Percentiles rank a stretch among this genome's conserved stretches.
phyloP scores from a whole-genome alignment of 2,888 invertebrate species.

The Teleiodes luculella region DNA sequence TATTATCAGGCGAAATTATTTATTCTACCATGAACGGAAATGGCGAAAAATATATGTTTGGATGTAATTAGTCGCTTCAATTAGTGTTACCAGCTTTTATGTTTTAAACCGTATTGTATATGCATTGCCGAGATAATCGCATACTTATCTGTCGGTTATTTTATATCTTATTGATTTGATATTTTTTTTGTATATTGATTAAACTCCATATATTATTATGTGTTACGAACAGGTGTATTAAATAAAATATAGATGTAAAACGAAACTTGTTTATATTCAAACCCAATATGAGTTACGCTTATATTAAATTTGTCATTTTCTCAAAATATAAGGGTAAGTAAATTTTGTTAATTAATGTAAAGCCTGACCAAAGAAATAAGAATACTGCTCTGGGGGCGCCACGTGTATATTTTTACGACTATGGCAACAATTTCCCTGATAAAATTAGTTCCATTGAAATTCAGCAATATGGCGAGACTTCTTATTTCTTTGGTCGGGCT shows the following conservation, averaged over 20 bases:
- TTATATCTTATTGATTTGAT: slow-evolving; percentile 50
- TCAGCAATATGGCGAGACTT: too few relatives aligned
- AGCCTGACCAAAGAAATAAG: too few relatives aligned
- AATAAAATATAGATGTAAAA: slow-evolving; percentile 70
- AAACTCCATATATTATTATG: slow-evolving; percentile 61
- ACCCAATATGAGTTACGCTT: not conserved
- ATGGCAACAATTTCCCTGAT: too few relatives aligned
- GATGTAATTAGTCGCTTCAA: not conserved
- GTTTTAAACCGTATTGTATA: slow-evolving; percentile 30
- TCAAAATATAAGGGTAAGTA: too few relatives aligned
- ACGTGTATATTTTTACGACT: too few relatives aligned
- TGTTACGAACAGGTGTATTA: slow-evolving; percentile 71
- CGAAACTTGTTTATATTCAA: slow-evolving; percentile 28
- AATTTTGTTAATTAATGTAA: too few relatives aligned
- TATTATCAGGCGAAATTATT: not conserved
- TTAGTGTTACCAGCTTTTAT: slow-evolving; percentile 11
- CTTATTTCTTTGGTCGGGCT: too few relatives aligned
- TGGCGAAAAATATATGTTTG: too few relatives aligned
- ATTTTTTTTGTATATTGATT: slow-evolving; percentile 63
- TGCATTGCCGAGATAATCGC: slow-evolving; percentile 48
- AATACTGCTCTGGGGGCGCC: too few relatives aligned
- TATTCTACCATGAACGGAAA: too few relatives aligned
- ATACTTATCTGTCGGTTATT: slow-evolving; percentile 60
- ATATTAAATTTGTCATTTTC: not conserved
- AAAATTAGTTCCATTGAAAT: too few relatives aligned